A percentile compares a stretch with the other conserved stretches of the same genome.
Conservation (phyloP, 1,140 invertebrate species). For the Panulirus ornatus region DNA sequence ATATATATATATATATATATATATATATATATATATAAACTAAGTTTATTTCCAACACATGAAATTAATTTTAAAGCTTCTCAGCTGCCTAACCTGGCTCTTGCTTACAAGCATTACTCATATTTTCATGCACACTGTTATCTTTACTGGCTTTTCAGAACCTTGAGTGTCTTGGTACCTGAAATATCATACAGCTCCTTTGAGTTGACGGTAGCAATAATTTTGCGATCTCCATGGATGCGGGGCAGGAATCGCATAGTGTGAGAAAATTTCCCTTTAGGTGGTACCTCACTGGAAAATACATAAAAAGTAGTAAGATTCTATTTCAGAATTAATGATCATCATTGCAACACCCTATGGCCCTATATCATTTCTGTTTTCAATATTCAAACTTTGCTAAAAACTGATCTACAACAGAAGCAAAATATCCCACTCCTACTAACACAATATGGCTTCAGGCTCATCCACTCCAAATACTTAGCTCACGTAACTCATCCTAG, state of each 20-base stretch:
- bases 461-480: too few relatives aligned
- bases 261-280: conserved; percentile 76
- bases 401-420: too few relatives aligned
- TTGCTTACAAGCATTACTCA: neutral
- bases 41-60: conserved; percentile 2
- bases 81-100: conserved; percentile 15
- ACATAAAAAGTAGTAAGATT: neutral
- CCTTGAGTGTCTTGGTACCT: conserved; percentile 77
- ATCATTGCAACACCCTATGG: too few relatives aligned
- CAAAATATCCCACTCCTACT: too few relatives aligned
- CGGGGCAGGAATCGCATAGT: conserved; percentile 76
- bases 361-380: too few relatives aligned
- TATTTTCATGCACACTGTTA: neutral
- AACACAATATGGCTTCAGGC: too few relatives aligned
- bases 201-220: conserved; percentile 77
- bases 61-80: conserved; percentile 21
- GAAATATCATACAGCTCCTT: conserved; percentile 76
- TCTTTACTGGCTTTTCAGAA: conserved; percentile 73
- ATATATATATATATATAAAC: neutral
- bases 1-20: neutral
- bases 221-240: conserved; percentile 76
- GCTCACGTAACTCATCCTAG: too few relatives aligned
- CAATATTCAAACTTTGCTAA: too few relatives aligned
- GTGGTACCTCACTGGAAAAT: conserved; percentile 72
- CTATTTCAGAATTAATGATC: neutral